A percentile compares a stretch with the other conserved stretches of the same genome.
Conservation (phyloP, 2,888 invertebrate species). For the Dolichomitus sp. region DNA sequence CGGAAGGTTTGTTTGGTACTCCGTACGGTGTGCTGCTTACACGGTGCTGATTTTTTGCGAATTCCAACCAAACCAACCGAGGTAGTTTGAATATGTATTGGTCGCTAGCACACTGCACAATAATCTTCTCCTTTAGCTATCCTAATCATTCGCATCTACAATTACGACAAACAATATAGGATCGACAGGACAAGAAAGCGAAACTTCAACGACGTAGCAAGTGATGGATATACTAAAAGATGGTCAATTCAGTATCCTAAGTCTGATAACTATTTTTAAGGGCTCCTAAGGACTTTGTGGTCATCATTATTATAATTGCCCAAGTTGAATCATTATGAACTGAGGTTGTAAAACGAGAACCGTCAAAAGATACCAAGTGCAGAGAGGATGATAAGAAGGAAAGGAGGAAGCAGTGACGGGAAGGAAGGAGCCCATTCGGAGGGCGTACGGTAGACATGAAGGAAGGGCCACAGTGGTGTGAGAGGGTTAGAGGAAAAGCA, state of each 20-base stretch:
- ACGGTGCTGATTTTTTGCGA: conserved; percentile 41
- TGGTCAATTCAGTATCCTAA: not conserved
- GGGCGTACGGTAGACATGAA: conserved; percentile 57
- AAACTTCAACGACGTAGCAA: not conserved
- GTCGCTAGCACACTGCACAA: conserved; percentile 20
- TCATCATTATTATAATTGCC: conserved; percentile 12
- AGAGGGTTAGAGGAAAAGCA: conserved; percentile 60
- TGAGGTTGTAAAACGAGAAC: conserved; percentile 3
- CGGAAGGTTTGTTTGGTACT: conserved; percentile 37
- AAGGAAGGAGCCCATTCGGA: conserved; percentile 59
- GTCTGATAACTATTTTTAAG: not conserved
- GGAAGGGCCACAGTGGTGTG: conserved; percentile 46
- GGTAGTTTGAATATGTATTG: conserved; percentile 1
- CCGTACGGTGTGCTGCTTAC: conserved; percentile 21
- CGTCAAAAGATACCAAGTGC: conserved; percentile 20
- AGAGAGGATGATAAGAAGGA: conserved; percentile 17
- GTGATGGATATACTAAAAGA: not conserved
- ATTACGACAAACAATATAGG: conserved; percentile 59
- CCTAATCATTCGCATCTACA: conserved; percentile 48
- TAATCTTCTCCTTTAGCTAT: conserved; percentile 34
- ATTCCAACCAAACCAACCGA: conserved; percentile 48
- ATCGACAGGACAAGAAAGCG: conserved; percentile 2
- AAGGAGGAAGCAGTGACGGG: conserved; percentile 61
- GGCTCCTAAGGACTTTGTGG: conserved; percentile 5
- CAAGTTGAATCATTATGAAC: not conserved